Base-by-base conservation (phyloP, 2,113 vertebrate genomes). In the Protomyctophum bolini region DNA sequence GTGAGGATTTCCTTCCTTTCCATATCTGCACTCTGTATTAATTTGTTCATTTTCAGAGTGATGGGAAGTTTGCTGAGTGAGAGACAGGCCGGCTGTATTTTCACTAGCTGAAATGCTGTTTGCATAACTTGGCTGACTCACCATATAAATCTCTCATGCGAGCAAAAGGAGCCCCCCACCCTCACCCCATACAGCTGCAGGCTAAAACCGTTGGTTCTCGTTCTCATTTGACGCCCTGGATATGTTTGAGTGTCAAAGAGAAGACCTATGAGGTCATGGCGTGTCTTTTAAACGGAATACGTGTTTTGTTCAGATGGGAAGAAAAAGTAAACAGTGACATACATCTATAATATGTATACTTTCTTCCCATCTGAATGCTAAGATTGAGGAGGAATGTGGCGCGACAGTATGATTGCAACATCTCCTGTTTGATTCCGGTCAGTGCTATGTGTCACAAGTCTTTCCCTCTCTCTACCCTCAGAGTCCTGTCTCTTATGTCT, bases 111-210 rank as follows among this genome's bases (percentile, higher is more conserved):
- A 72, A 76, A 15, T 8, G 2, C 10, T 48, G 60, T 80, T 80
- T 83, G 75, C 2, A 47, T 80, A 81, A 71, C 51, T 63, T 11
- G 51, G 54, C 73, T 81, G 82, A 89, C 63, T 86, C 71, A 82
- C 41, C 70, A 72, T 62, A 68, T 29, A 81, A 68, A 61, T 66
- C 81, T 57, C 68, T 75, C 58, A 68, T 82, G 76, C 77, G 84
- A 55, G 48, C 14, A 7, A 33, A 11, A 29, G 14, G 57, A 70
- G 66, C 21, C 63, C 2, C 28, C 46, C 9, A 28, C n/a, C 70
- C 49, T 47, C 72, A 15, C 60, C 47, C 15, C n/a, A 48, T 64
- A 75, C 80, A 89, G 83, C 86, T 89, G 87, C 88, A 79, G 60
- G 68, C 45, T 66, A 71, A 74, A 84, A 86, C 72, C n/a, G 79